Percentiles rank a stretch among this genome's conserved stretches.
These are phyloP conservation scores for Brachionichthys hirsutus DNA, from an alignment of 2,113 vertebrate genomes.

Conservation along the genomic window DNA sequence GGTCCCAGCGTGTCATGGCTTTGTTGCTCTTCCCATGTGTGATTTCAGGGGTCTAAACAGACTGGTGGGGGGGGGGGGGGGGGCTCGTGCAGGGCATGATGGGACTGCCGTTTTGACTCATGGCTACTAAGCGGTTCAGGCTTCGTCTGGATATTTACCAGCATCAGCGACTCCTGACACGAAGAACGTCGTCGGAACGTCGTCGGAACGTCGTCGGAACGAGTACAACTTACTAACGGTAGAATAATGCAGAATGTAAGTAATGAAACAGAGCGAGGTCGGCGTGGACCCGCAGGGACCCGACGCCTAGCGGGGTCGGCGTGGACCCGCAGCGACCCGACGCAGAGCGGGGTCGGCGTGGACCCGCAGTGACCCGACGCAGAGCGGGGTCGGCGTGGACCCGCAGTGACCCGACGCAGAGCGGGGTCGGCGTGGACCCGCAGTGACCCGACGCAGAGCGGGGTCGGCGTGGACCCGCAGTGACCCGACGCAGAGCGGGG, in stretches of 20 bases:
- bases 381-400: slow-evolving; percentile 16
- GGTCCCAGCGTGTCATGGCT: slow-evolving; percentile 38
- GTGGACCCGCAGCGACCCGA: slow-evolving; percentile 71
- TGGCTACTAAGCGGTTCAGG: slow-evolving; percentile 43
- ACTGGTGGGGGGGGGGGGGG: neutral
- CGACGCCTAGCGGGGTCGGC: slow-evolving; percentile 53
- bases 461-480: too few species aligned
- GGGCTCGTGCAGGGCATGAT: slow-evolving; percentile 24
- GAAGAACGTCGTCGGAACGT: slow-evolving; percentile 81
- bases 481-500: too few species aligned
- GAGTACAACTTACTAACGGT: neutral
- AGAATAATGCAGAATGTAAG: slow-evolving; percentile 82
- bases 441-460: too few species aligned
- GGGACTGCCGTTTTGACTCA: slow-evolving; percentile 39
- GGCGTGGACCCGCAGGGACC: slow-evolving; percentile 63
- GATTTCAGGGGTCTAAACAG: slow-evolving; percentile 16
- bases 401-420: slow-evolving; percentile 75
- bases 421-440: too few species aligned
- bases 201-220: neutral
- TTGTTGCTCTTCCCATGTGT: slow-evolving; percentile 31
- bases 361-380: slow-evolving; percentile 73
- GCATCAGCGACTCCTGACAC: slow-evolving; percentile 79
- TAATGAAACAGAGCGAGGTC: slow-evolving; percentile 12
- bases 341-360: slow-evolving; percentile 6
- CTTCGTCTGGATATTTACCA: slow-evolving; percentile 39